phyloP scores from a whole-genome alignment of 2,888 invertebrate species.

The Eubasilissa splendida region DNA sequence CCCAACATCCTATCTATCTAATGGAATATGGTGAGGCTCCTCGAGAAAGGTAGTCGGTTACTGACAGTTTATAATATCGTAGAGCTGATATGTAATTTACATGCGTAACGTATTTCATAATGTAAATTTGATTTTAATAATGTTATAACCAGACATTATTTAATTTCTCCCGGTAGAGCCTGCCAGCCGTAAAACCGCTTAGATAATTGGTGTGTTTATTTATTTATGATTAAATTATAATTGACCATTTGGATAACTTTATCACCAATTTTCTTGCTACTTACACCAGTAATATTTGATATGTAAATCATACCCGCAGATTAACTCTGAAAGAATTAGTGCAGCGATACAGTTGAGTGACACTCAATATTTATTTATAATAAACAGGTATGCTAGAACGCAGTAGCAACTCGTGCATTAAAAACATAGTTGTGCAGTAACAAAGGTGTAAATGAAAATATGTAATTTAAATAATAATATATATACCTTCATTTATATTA shows the following conservation, averaged over 20 bases:
- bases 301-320: background rate
- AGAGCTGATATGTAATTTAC: constrained; percentile 4
- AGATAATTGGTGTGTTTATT: constrained; percentile 13
- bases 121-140: constrained; percentile 34
- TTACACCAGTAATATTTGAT: no score
- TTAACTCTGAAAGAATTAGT: background rate
- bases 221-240: constrained; percentile 30
- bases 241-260: constrained; percentile 4
- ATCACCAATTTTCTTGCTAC: background rate
- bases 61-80: constrained; percentile 24
- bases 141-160: constrained; percentile 27
- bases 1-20: background rate
- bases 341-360: no score
- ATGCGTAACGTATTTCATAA: constrained; percentile 35
- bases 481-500: no score
- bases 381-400: no score
- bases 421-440: no score
- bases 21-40: constrained; percentile 31
- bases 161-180: constrained; percentile 13
- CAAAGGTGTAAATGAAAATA: no score
- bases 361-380: no score
- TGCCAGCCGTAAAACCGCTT: background rate
- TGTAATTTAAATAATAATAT: no score
- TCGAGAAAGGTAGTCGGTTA: background rate
- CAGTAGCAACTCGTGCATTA: no score